Evolutionary conservation across 2,888 invertebrate species (phyloP), one percentile per base, ranked within the genome.

Genomic region (Seira sanloemensis): DNA sequence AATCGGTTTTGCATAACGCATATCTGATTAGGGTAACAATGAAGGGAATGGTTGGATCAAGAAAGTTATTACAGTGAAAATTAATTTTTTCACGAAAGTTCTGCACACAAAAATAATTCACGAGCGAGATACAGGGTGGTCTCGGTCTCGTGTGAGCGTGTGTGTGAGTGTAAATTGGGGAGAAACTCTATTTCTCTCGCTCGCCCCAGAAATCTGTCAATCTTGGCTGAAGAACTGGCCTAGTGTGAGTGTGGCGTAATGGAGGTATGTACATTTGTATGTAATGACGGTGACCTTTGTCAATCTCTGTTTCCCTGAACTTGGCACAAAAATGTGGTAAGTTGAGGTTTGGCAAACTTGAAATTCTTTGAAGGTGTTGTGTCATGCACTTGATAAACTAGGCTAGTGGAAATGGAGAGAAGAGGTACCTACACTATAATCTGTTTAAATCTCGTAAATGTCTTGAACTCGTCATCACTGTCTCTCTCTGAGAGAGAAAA

Each of bases 201-300:
- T 69, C 69, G 69, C 2, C 2, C 4, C 7, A 12, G 69, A 69
- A 37, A 1, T 46, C 18, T n/a, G n/a, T n/a, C n/a, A n/a, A n/a
- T 25, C 26, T 73, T 25, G 7, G 26, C 16, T 1, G 21, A 27
- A 54, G 54, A 62, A 19, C 21, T 62, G 62, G 21, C 62, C 62
- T 12, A 21, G 7, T 62, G 5, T 62, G 19, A 62, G 7, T 7
- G 23, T 21, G 21, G 19, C 62, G 21, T 62, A 62, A 21, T 62
- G 21, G 12, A n/a, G n/a, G n/a, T n/a, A n/a, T n/a, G n/a, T n/a
- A n/a, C n/a, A n/a, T n/a, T n/a, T n/a, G n/a, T n/a, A n/a, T n/a
- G n/a, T n/a, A n/a, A 21, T 25, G 69, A 69, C 37, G 18, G n/a
- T 74, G 74, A 74, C 74, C 74, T 74, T 74, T 74, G 65, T 65